Evolutionary conservation across 2,797 vertebrate genomes (phyloP).

Genomic region (Arctocebus calabarensis): DNA sequence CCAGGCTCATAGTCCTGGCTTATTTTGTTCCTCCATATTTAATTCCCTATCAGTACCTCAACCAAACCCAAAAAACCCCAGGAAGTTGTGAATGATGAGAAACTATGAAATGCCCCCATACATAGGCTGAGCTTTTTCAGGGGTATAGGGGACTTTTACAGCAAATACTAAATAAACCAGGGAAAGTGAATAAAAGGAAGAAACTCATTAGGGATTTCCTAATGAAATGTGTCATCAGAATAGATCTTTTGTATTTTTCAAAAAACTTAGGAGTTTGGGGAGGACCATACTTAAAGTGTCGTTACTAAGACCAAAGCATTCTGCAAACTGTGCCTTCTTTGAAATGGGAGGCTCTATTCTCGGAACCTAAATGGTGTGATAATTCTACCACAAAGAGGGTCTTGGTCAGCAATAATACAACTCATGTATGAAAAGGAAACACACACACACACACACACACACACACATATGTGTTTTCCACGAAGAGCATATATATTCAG

Average conservation of each 20-base stretch:
- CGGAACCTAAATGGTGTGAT: background rate
- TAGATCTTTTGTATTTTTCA: background rate
- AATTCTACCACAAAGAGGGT: background rate
- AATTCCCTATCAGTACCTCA: background rate
- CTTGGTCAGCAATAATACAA: background rate
- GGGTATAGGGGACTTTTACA: background rate
- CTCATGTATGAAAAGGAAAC: background rate
- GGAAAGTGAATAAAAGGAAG: background rate
- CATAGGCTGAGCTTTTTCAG: background rate
- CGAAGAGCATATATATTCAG: background rate
- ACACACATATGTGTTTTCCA: background rate
- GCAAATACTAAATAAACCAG: background rate
- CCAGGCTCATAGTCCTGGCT: background rate
- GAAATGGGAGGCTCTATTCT: background rate
- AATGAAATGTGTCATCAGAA: background rate
- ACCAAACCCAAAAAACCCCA: constrained; percentile 9
- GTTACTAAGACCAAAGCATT: background rate
- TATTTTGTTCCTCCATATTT: background rate
- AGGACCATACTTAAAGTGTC: background rate
- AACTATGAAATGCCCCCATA: background rate
- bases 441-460: background rate
- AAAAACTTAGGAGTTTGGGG: background rate
- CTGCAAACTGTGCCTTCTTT: background rate
- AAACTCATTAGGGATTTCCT: background rate
- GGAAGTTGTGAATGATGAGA: constrained; percentile 38